Conservation (phyloP, 23 tunicate species). For the Clavelina lepadiformis region DNA sequence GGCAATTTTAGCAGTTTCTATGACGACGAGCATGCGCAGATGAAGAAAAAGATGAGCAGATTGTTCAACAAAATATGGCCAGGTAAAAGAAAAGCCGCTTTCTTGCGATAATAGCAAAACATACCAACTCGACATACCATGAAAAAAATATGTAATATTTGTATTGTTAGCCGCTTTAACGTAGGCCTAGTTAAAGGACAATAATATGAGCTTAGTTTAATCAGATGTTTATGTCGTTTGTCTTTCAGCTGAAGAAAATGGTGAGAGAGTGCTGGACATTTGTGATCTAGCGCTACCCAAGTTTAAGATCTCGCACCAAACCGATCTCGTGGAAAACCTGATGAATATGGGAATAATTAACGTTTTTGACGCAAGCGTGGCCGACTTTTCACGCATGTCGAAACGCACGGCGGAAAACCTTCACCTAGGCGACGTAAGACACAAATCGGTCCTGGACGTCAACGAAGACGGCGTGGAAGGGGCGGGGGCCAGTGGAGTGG, state of each 20-base stretch:
- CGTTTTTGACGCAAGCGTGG: constrained; percentile 34
- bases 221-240: constrained; percentile 1
- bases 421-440: constrained; percentile 55
- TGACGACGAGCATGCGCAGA: constrained; percentile 16
- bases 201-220: no score
- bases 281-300: constrained; percentile 64
- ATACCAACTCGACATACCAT: neutral
- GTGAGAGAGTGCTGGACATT: constrained; percentile 2
- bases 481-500: constrained; percentile 50
- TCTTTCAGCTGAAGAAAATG: constrained; percentile 8
- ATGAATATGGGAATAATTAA: constrained; percentile 46
- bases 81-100: constrained; percentile 7
- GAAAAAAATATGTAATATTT: constrained; percentile 1
- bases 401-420: neutral
- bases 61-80: constrained; percentile 20
- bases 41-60: constrained; percentile 8
- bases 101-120: neutral
- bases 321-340: constrained; percentile 19
- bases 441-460: constrained; percentile 67
- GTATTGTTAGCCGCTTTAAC: no score
- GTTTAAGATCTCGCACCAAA: constrained; percentile 30
- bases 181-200: constrained; percentile 5
- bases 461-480: constrained; percentile 81
- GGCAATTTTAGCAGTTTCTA: constrained; percentile 25
- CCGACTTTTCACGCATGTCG: constrained; percentile 63